Base-by-base conservation (phyloP, 2,888 invertebrate species). In the Penaeus monodon region DNA sequence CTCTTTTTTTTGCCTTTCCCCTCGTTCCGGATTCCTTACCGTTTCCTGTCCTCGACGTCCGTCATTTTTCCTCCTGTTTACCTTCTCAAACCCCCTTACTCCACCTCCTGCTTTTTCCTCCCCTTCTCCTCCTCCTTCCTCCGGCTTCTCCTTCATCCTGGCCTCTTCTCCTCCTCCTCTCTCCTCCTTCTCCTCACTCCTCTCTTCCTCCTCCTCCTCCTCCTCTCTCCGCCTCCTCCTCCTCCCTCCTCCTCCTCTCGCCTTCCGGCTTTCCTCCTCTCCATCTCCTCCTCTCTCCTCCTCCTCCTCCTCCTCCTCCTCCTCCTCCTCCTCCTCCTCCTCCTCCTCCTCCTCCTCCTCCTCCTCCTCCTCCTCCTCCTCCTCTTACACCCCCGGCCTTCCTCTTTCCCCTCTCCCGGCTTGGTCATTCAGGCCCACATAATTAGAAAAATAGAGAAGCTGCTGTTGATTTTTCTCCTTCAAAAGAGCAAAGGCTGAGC, bases 381-480 rank as follows among this genome's bases (percentile, higher is more conserved):
- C 68, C 29, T 29, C 68, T 20, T 22, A 14, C 12, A 7, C 68
- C 3, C 29, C 20, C 29, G 4, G n/a, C 70, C 14, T 24, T 22
- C 70, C 70, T 70, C 70, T 70, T 70, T 70, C 33, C 70, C 33
- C 70, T 70, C 70, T 70, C 57, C 57, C 57, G 57, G 57, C 57
- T 57, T 17, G 57, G 57, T 57, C 57, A 57, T 57, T 20, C 17
- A 57, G 57, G 57, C 57, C 57, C 57, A 57, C 57, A 57, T 57
- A 57, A 57, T 57, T 57, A 57, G 57, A 57, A 57, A 57, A 57
- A 57, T 57, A 57, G 57, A 49, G 49, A 57, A 57, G 57, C 57
- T 57, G 57, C 57, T 57, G 57, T 57, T 57, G 57, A 57, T 57
- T 57, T 57, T 57, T 57, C 17, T 57, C 57, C 57, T 57, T 14